Evolutionary conservation across 2,797 vertebrate genomes (phyloP).

Genomic region (Brachyalestes nurse): DNA sequence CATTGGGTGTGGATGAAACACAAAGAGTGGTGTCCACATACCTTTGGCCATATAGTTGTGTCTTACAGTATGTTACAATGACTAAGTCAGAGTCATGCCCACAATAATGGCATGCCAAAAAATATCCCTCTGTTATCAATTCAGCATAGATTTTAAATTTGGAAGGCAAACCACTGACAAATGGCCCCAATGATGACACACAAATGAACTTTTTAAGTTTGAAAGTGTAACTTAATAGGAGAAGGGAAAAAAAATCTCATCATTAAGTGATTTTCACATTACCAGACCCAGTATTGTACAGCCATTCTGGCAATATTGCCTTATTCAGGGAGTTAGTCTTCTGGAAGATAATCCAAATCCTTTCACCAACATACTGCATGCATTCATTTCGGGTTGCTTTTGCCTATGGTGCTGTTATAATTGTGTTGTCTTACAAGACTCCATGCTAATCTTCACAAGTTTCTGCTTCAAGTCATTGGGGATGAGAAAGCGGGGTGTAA

Average conservation of each 20-base stretch:
- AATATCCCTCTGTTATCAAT: too few species aligned
- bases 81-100: not conserved
- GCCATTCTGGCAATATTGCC: not conserved
- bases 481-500: not conserved
- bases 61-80: too few species aligned
- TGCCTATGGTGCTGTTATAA: constrained; percentile 4
- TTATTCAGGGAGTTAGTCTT: not conserved
- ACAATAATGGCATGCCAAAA: not conserved
- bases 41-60: too few species aligned
- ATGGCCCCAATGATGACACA: not conserved
- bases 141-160: not conserved
- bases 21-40: too few species aligned
- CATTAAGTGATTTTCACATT: not conserved
- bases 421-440: not conserved
- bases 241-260: not conserved
- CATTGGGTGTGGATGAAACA: too few species aligned
- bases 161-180: not conserved
- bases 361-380: not conserved
- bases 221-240: not conserved
- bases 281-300: not conserved
- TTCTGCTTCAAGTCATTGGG: constrained; percentile 7
- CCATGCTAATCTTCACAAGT: not conserved
- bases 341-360: not conserved
- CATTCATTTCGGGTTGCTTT: not conserved
- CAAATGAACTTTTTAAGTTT: not conserved